These are phyloP conservation scores for Prinia subflava DNA, from an alignment of 2,113 vertebrate species.

Conservation along the genomic window DNA sequence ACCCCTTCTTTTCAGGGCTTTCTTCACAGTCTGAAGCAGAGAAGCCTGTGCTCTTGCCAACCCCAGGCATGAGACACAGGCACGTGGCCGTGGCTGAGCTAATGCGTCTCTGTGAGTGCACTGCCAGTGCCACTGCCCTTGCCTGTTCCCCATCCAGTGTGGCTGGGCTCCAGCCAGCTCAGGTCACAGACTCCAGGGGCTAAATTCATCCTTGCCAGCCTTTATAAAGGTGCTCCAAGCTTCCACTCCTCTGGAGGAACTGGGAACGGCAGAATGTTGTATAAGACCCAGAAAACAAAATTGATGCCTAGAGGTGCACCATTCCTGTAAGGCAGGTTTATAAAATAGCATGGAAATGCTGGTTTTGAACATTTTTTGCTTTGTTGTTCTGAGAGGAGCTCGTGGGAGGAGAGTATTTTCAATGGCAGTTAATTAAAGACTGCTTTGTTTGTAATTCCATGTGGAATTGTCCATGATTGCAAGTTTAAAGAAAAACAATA, in stretches of 20 bases:
- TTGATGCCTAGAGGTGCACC: background rate
- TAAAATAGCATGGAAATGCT: background rate
- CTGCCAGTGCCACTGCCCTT: fast-evolving
- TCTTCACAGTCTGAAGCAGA: background rate
- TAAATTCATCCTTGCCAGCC: background rate
- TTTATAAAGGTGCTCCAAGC: background rate
- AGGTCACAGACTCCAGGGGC: fast-evolving
- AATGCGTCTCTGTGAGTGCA: fast-evolving
- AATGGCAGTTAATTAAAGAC: conserved; percentile 1
- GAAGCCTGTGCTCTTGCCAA: background rate
- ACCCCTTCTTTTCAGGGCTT: background rate
- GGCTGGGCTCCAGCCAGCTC: background rate
- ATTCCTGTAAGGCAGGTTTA: background rate
- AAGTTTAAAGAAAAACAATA: background rate
- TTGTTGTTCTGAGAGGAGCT: background rate
- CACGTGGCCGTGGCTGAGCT: background rate
- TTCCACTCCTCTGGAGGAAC: background rate
- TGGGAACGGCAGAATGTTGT: background rate
- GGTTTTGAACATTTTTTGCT: background rate
- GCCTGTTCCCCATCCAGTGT: background rate
- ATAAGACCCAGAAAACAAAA: background rate
- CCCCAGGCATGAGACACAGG: fast-evolving
- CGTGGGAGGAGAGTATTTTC: background rate
- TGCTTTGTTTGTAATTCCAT: background rate
- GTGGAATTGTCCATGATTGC: background rate